These are phyloP conservation scores for Thelaira solivaga DNA, from an alignment of 2,888 invertebrate species.

Conservation along the genomic window DNA sequence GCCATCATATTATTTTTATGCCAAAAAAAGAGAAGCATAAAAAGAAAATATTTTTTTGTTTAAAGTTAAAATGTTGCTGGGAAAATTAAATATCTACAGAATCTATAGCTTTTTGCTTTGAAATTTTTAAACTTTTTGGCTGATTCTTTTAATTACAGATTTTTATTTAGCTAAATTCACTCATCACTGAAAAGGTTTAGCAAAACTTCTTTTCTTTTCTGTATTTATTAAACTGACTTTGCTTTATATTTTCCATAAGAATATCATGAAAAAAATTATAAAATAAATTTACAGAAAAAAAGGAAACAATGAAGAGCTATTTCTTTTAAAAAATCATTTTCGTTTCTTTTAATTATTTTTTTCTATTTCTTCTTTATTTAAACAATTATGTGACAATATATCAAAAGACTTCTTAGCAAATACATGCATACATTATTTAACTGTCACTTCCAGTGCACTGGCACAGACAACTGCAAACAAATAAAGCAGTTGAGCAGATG, in stretches of 20 bases:
- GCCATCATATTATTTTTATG: background rate
- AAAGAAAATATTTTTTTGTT: background rate
- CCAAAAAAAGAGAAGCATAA: background rate
- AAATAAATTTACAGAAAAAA: too few relatives aligned
- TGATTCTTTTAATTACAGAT: too few relatives aligned
- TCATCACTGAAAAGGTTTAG: too few relatives aligned
- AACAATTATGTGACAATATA: slow-evolving; percentile 50
- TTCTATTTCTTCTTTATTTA: slow-evolving; percentile 7
- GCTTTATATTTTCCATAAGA: too few relatives aligned
- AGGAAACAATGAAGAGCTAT: background rate
- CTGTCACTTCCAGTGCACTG: background rate
- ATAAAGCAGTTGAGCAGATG: background rate
- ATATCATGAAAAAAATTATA: too few relatives aligned
- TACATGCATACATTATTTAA: background rate
- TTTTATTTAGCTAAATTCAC: too few relatives aligned
- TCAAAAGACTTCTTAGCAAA: slow-evolving; percentile 23
- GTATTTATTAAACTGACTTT: too few relatives aligned
- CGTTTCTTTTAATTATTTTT: background rate
- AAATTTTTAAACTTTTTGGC: too few relatives aligned
- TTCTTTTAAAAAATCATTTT: background rate
- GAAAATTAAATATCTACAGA: too few relatives aligned
- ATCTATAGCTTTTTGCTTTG: too few relatives aligned
- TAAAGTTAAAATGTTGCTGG: too few relatives aligned
- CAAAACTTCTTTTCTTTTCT: too few relatives aligned
- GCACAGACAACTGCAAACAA: background rate